Base-by-base conservation (phyloP, 1,140 invertebrate species). In the Drosophila tropicalis region DNA sequence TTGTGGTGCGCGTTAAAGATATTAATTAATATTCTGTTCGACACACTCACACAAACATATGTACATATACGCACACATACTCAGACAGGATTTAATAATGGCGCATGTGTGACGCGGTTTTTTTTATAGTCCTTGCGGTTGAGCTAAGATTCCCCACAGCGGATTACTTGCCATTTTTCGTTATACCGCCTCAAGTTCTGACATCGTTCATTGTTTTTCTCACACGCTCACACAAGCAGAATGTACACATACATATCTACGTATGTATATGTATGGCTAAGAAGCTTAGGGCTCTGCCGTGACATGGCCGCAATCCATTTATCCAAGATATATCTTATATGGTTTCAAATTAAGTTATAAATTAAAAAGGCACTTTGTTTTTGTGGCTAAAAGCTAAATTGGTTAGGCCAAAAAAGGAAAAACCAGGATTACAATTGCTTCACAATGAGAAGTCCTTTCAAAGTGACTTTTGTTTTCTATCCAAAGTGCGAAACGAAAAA, bases 11-110 rank as follows among this genome's bases (percentile, higher is more conserved):
- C 70, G 77, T 78, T 81, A 89, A 84, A 90, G 84, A 89, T 89
- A 90, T 89, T 90, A 90, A 89, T 89, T 89, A 89, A 90, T 90
- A 89, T 90, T 89, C 77, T 76, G 74, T 66, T 81, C 57, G 40
- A 39, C 67, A 22, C 61, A 67, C 62, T 61, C 78, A 70, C 66
- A 58, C 61, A 39, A 17, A 34, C 29, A 58, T 29, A 5, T 29
- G 29, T 29, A 29, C 51, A 25, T 25, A 51, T 34, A 61, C 25
- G 19, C 56, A 66, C 41, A 56, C 60, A 62, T 25, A 44, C 65
- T 63, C 36, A 40, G 47, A 54, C 17, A 40, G 79, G 75, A 72
- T 82, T 87, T 87, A 87, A 86, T 87, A 87, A 87, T 79, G 83
- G 69, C 72, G 51, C 67, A 82, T 87, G 69, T 86, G 82, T 82